These are phyloP conservation scores for Serripes groenlandicus DNA, from an alignment of 2,888 invertebrate genomes.

Conservation along the genomic window DNA sequence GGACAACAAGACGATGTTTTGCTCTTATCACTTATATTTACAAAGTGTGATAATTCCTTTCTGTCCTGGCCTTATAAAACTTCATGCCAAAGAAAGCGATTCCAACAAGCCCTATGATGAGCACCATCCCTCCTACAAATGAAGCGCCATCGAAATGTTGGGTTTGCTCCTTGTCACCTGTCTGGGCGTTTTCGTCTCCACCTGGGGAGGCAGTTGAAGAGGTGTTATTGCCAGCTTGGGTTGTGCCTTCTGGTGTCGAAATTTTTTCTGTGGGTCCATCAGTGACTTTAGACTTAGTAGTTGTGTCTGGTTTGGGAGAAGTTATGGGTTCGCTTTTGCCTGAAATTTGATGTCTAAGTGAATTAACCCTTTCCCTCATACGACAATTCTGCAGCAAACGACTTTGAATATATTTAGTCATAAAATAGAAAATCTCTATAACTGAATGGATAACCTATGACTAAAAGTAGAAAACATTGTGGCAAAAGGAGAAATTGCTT, in stretches of 20 bases:
- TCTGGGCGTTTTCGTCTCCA: slow-evolving; percentile 1
- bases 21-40: too few species aligned
- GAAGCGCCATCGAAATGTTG: slow-evolving; percentile 85
- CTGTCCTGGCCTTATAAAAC: slow-evolving; percentile 94
- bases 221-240: background rate
- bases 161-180: background rate
- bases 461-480: too few species aligned
- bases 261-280: background rate
- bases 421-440: too few species aligned
- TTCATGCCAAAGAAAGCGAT: slow-evolving; percentile 94
- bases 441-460: too few species aligned
- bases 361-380: too few species aligned
- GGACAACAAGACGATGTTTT: too few species aligned
- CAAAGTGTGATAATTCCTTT: slow-evolving; percentile 95
- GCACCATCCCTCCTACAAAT: slow-evolving; percentile 92
- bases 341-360: too few species aligned
- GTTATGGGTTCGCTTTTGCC: background rate
- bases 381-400: too few species aligned
- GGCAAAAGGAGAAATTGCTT: too few species aligned
- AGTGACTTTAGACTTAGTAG: background rate
- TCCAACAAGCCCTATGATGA: slow-evolving; percentile 92
- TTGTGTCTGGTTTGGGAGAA: background rate
- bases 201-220: background rate
- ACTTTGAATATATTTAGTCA: too few species aligned
- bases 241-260: background rate